phyloP scores from a whole-genome alignment of 2,113 vertebrate species.

The Motacilla alba region DNA sequence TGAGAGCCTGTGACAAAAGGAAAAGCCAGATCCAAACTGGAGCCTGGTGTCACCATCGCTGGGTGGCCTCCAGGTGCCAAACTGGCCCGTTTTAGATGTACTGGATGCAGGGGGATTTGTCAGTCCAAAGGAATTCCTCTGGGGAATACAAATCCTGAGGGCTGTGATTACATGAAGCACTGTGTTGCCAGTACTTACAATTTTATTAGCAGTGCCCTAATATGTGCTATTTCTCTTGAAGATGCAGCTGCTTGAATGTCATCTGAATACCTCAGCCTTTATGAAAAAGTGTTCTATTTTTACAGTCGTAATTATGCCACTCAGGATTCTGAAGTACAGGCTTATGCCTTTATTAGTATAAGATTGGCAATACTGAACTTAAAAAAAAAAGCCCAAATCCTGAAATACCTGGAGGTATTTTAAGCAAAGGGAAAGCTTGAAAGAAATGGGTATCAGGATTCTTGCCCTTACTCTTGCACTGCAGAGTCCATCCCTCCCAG shows the following conservation, averaged over 20 bases:
- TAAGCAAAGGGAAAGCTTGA: conserved; percentile 7
- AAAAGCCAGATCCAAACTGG: not conserved
- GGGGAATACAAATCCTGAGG: not conserved
- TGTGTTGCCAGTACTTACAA: conserved; percentile 18
- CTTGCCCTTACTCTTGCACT: not conserved
- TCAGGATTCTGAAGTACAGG: conserved; percentile 51
- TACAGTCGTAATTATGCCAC: conserved; percentile 57
- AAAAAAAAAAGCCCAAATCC: conserved; percentile 36
- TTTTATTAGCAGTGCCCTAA: conserved; percentile 50
- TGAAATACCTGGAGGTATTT: conserved; percentile 55
- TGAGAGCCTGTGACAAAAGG: accelerated
- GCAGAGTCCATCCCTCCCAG: not conserved
- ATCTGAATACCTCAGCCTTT: conserved; percentile 63
- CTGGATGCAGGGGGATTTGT: not conserved
- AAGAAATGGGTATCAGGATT: not conserved
- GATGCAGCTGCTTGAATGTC: conserved; percentile 65
- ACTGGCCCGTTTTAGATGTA: not conserved
- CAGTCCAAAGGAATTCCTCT: not conserved
- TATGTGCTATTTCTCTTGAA: conserved; percentile 54
- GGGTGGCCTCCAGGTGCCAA: not conserved
- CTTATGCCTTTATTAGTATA: conserved; percentile 58
- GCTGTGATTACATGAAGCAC: conserved; percentile 20
- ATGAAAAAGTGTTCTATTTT: conserved; percentile 64
- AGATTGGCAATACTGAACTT: conserved; percentile 32
- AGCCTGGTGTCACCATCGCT: not conserved